Evolutionary conservation across 2,113 vertebrate genomes (phyloP).

Genomic region (Passer montanus): DNA sequence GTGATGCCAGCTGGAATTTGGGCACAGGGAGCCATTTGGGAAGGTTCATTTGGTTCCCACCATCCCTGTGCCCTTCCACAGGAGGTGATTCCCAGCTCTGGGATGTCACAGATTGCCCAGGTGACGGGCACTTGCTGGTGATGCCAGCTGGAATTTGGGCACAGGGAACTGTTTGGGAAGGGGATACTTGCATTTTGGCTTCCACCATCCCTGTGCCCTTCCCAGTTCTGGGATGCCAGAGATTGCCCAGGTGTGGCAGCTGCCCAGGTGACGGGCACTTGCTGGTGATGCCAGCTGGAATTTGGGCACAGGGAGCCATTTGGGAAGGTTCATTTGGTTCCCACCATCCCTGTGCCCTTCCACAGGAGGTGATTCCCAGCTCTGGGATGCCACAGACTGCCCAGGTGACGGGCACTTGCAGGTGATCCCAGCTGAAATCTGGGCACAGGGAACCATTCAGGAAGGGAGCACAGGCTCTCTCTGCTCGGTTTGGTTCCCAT

Average conservation of each 20-base stretch:
- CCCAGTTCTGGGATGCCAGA: background rate
- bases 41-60: accelerated
- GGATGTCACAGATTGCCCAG: no score
- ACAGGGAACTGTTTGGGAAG: accelerated
- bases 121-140: no score
- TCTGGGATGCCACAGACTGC: no score
- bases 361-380: no score
- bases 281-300: background rate
- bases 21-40: accelerated
- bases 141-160: background rate
- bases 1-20: background rate
- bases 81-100: background rate
- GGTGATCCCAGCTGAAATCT: background rate
- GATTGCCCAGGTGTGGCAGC: no score
- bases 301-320: background rate
- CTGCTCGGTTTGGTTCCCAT: accelerated
- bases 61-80: background rate
- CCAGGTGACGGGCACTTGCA: no score
- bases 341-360: no score
- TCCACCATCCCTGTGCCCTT: background rate
- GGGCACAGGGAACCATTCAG: background rate
- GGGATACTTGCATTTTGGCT: accelerated
- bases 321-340: no score
- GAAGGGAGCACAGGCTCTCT: no score
- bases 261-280: no score